Base-by-base conservation (phyloP, 2,888 invertebrate species). In the Nemotelus pantherinus region DNA sequence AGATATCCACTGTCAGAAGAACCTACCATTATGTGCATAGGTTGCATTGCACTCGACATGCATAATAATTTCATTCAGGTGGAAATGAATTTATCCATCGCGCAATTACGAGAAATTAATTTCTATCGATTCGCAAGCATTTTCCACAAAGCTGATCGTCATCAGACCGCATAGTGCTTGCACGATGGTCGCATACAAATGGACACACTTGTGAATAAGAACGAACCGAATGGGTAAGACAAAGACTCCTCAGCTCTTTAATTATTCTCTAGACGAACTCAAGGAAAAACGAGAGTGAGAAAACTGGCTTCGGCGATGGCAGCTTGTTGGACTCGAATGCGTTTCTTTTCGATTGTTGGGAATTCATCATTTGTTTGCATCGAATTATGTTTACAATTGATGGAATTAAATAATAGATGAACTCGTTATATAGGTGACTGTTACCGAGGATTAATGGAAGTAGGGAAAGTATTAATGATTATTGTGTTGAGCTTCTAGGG, bases 1-100 rank as follows among this genome's bases (percentile, higher is more conserved):
- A 55, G 9, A 65, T n/a, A 63, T 44, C 43, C n/a, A 48, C 41
- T 2, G 48, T 25, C 53, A 7, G 44, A 68, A 39, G 70, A 70
- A 70, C 70, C 70, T 10, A 55, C 70, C 55, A 70, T 55, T 70
- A 70, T 55, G 48, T n/a, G n/a, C n/a, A n/a, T n/a, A n/a, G n/a
- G 10, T 65, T 44, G 43, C 47, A 25, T 39, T 44, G 65, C 65
- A 65, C 70, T 53, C 70, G 55, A 70, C 70, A 55, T 70, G 70
- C 70, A 70, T 55, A 70, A 70, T 70, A 70, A 70, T 70, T 70
- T 55, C 70, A 55, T 55, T 70, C 70, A 70, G 70, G 70, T 70
- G 70, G 70, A 70, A 70, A 70, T 70, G 70, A 53, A 70, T 55
- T 70, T 43, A 70, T 70, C 70, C 70, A 70, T 55, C 70, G 70